These are phyloP conservation scores for Muscidifurax raptorellus DNA, from an alignment of 1,140 invertebrate genomes.

Conservation along the genomic window DNA sequence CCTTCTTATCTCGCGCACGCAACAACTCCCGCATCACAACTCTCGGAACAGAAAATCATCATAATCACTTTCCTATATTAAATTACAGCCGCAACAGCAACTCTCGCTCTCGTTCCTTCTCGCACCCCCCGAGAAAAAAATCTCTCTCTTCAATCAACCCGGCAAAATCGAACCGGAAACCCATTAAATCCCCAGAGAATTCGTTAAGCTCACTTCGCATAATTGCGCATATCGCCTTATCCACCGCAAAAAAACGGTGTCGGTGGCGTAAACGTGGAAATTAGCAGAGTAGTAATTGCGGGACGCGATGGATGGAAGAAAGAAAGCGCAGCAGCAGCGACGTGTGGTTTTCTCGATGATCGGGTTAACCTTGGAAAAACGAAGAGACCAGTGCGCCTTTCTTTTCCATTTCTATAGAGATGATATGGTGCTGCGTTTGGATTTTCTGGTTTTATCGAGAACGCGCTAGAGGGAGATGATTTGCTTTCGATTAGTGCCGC, in stretches of 20 bases:
- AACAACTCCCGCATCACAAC: neutral
- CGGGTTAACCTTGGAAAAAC: constrained; percentile 7
- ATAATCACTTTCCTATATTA: neutral
- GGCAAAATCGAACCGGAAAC: neutral
- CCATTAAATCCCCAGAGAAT: neutral
- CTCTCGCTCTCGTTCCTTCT: neutral
- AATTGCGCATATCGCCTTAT: neutral
- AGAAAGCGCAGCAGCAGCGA: neutral
- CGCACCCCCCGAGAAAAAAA: neutral
- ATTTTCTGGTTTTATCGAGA: too few relatives aligned
- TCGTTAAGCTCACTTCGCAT: neutral
- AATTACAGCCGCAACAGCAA: neutral
- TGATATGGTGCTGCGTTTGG: too few relatives aligned
- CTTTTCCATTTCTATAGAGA: too few relatives aligned
- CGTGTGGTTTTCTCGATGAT: constrained; percentile 24
- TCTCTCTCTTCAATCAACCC: neutral
- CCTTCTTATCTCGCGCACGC: neutral
- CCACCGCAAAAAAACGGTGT: neutral
- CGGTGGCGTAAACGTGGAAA: neutral
- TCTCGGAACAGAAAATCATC: neutral
- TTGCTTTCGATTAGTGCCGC: too few relatives aligned
- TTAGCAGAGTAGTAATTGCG: neutral
- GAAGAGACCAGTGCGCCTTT: neutral
- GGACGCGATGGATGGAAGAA: neutral
- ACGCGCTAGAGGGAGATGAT: too few relatives aligned